Conservation (phyloP, 1,140 invertebrate genomes). For the Teleogryllus occipitalis region DNA sequence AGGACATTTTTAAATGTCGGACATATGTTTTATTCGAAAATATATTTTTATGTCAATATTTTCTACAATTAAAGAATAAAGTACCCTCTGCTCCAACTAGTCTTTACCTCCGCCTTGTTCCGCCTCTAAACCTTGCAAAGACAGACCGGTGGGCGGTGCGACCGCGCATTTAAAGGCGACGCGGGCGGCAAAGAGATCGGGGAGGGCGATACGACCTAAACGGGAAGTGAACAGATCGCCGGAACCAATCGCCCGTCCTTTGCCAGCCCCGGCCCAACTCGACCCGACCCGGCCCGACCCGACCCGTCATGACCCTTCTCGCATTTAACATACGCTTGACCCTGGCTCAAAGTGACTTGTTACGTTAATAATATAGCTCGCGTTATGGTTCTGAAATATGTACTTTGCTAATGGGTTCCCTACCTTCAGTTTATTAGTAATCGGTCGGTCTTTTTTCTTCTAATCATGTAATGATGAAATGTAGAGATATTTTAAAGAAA, state of each 20-base stretch:
- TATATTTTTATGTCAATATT: too few relatives aligned
- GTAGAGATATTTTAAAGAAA: not conserved
- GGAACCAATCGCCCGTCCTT: not conserved
- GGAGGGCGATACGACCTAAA: not conserved
- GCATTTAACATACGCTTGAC: not conserved
- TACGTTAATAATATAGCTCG: not conserved
- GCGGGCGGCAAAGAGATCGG: not conserved
- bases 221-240: not conserved
- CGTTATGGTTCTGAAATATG: constrained; percentile 1
- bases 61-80: too few relatives aligned
- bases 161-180: too few relatives aligned
- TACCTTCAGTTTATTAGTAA: not conserved
- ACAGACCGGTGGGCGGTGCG: too few relatives aligned
- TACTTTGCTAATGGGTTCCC: not conserved
- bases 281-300: not conserved
- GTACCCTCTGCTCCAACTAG: too few relatives aligned
- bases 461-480: not conserved
- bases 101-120: too few relatives aligned
- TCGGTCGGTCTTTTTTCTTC: not conserved
- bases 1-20: too few relatives aligned
- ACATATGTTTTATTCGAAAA: too few relatives aligned
- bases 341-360: not conserved
- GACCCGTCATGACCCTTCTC: not conserved
- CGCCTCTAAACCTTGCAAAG: too few relatives aligned
- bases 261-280: not conserved